These are phyloP conservation scores for Diadromus collaris DNA, from an alignment of 2,888 invertebrate genomes.

Conservation along the genomic window DNA sequence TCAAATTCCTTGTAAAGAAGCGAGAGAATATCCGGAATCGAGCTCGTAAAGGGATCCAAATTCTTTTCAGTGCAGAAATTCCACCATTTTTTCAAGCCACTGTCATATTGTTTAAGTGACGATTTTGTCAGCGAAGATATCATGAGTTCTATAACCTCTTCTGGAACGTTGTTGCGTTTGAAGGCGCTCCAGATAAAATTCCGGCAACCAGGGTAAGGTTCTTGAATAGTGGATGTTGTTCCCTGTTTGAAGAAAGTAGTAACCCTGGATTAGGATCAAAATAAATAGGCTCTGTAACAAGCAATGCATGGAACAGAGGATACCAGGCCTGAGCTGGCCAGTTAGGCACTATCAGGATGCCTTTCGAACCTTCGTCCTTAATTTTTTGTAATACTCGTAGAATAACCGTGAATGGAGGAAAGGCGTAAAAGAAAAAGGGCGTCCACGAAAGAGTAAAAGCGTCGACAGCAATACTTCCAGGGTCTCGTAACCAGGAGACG, in stretches of 20 bases:
- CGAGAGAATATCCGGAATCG: constrained; percentile 31
- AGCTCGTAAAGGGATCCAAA: background rate
- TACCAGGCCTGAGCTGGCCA: constrained; percentile 27
- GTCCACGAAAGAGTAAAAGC: constrained; percentile 37
- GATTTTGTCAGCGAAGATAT: constrained; percentile 49
- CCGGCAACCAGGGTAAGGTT: constrained; percentile 58
- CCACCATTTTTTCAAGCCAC: constrained; percentile 58
- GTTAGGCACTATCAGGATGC: constrained; percentile 50
- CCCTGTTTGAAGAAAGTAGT: constrained; percentile 42
- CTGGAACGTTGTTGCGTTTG: constrained; percentile 20
- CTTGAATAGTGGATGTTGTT: constrained; percentile 41
- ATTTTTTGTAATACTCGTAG: constrained; percentile 47
- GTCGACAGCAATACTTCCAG: constrained; percentile 54
- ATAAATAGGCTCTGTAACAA: constrained; percentile 17
- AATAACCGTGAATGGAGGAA: constrained; percentile 29
- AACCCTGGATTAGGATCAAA: constrained; percentile 35
- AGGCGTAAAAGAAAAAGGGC: constrained; percentile 22
- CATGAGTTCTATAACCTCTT: constrained; percentile 41
- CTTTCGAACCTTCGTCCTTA: constrained; percentile 37
- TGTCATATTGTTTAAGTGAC: constrained; percentile 57
- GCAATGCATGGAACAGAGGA: constrained; percentile 12
- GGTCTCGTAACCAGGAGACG: constrained; percentile 66
- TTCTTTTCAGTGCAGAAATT: constrained; percentile 42
- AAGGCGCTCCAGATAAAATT: constrained; percentile 53
- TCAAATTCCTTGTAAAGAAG: constrained; percentile 42